Evolutionary conservation across 2,797 vertebrate species (phyloP).

Genomic region (Tragopan temminckii): DNA sequence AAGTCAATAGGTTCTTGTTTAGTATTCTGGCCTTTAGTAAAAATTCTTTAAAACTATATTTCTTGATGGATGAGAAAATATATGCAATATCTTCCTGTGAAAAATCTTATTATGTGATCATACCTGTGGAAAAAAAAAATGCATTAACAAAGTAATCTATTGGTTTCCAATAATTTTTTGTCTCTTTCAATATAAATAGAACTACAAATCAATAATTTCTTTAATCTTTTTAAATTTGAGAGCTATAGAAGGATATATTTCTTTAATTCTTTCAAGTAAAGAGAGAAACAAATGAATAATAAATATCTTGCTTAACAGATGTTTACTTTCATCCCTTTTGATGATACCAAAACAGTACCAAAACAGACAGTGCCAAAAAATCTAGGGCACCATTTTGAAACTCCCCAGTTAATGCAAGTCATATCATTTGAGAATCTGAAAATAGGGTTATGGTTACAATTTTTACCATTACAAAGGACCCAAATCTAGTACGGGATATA

Average conservation of each 20-base stretch:
- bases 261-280: neutral
- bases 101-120: neutral
- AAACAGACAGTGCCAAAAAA: neutral
- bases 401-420: neutral
- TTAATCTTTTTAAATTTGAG: neutral
- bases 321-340: neutral
- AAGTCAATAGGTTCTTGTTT: neutral
- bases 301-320: neutral
- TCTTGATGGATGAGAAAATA: neutral
- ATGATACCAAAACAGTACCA: neutral
- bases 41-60: neutral
- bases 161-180: neutral
- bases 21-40: neutral
- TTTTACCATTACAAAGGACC: neutral
- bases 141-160: neutral
- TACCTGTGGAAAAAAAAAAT: neutral
- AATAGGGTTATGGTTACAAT: neutral
- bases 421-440: neutral
- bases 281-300: neutral
- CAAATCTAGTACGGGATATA: neutral
- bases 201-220: neutral
- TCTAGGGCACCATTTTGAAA: neutral
- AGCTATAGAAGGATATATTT: neutral
- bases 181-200: neutral
- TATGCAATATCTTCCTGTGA: fast-evolving